phyloP scores from a whole-genome alignment of 2,888 invertebrate species.

The Pandemis heparana region DNA sequence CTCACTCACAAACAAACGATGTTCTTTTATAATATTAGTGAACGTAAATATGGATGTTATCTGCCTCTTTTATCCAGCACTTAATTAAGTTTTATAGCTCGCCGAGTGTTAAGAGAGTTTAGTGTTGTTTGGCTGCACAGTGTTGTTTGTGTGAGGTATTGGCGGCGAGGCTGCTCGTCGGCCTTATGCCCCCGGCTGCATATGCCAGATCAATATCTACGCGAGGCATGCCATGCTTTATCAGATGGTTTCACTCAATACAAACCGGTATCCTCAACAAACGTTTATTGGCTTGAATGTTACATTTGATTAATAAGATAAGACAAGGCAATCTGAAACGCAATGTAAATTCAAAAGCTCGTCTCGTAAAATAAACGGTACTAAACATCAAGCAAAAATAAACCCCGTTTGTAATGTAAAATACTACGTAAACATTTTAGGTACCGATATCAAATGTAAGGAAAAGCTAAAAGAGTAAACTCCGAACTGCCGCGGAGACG shows the following conservation, averaged over 20 bases:
- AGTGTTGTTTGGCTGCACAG: neutral
- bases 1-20: neutral
- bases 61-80: constrained; percentile 6
- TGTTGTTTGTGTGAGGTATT: neutral
- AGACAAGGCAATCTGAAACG: constrained; percentile 12
- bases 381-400: constrained; percentile 3
- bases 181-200: constrained; percentile 35
- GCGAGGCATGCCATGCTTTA: constrained; percentile 51
- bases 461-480: constrained; percentile 65
- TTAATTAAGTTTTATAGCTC: constrained; percentile 10
- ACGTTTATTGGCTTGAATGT: constrained; percentile 29
- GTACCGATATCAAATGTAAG: constrained; percentile 45
- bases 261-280: constrained; percentile 30
- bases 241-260: constrained; percentile 50
- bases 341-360: constrained; percentile 1
- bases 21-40: constrained; percentile 8
- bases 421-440: constrained; percentile 27
- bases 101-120: constrained; percentile 4
- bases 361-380: constrained; percentile 4
- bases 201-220: constrained; percentile 52
- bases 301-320: constrained; percentile 31
- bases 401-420: constrained; percentile 8
- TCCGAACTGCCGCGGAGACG: constrained; percentile 57
- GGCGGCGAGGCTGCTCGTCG: neutral
- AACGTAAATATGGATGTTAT: constrained; percentile 6